Base-by-base conservation (phyloP, 1,140 invertebrate genomes). In the Zaprionus ornatus region DNA sequence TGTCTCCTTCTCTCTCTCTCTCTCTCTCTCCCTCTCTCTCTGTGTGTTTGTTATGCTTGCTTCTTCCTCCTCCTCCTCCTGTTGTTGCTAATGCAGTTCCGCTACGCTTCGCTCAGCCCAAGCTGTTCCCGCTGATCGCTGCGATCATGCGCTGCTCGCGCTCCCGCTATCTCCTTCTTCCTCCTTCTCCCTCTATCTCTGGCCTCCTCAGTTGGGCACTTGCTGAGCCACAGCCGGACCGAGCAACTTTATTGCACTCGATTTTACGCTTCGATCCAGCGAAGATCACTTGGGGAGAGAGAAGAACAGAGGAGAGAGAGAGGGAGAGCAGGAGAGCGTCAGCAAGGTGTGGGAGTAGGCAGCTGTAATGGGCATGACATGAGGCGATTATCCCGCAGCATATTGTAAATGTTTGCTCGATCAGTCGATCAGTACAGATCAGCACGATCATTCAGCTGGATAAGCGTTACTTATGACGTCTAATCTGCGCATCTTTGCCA, bases 121-220 rank as follows among this genome's bases (percentile, higher is more conserved):
- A 61, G 35, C 54, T 76, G 64, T 52, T 32, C 25, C 61, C 66
- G 45, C 35, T 40, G 68, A 88, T 88, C 68, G 85, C 74, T 59
- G 59, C 81, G 59, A 88, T 88, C 85, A 88, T 88, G 61, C 37
- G 32, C 74, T 61, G 80, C 84, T 88, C 84, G 84, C 85, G 84
- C 40, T 78, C 63, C n/a, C 12, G 25, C 23, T 23, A 35, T 57
- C 60, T n/a, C 10, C 15, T 19, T 37, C 35, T 42, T 35, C 21
- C 12, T 12, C 12, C 80, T 64, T 65, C 64, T 59, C 57, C 69
- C 71, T 32, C 29, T 32, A 32, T 70, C 63, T 70, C 50, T 70
- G 63, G 68, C 67, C 60, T 21, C 21, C n/a, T 55, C 77, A 85
- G 77, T 78, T 64, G 77, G 61, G 66, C 83, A 87, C 83, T 88